These are phyloP conservation scores for Chrysolina oricalcia DNA, from an alignment of 2,888 invertebrate species.

Conservation along the genomic window DNA sequence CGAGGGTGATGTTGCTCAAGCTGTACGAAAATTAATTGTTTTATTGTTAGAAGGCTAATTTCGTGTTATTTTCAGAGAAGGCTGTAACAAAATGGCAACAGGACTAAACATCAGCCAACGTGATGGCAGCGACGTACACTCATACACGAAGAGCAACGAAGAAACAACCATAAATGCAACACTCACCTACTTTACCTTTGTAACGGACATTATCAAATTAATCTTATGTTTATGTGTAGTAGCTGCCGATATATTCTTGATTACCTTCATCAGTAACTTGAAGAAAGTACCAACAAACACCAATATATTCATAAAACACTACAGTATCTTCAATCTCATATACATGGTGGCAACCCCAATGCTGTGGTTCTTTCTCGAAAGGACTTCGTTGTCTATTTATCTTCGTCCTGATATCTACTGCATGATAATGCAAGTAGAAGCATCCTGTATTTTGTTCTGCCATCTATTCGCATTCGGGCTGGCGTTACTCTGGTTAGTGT, in stretches of 20 bases:
- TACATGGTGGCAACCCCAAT: slow-evolving; percentile 40
- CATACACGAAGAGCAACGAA: slow-evolving; percentile 27
- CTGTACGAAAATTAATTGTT: neutral
- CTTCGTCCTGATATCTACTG: slow-evolving; percentile 38
- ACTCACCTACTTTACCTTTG: slow-evolving; percentile 12
- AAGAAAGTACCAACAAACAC: slow-evolving; percentile 45
- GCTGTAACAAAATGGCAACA: neutral
- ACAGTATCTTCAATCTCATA: slow-evolving; percentile 47
- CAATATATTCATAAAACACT: slow-evolving; percentile 50
- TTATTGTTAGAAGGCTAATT: neutral
- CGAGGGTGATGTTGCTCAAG: neutral
- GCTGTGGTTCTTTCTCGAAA: slow-evolving; percentile 37
- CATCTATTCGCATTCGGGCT: slow-evolving; percentile 37
- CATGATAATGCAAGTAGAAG: slow-evolving; percentile 44
- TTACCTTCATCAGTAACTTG: slow-evolving; percentile 42
- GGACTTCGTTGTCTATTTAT: neutral
- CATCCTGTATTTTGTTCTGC: slow-evolving; percentile 36
- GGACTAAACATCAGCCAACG: neutral
- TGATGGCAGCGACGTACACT: neutral
- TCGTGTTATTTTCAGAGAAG: neutral
- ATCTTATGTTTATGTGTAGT: slow-evolving; percentile 30
- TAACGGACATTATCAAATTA: slow-evolving; percentile 37
- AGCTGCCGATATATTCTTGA: slow-evolving; percentile 42
- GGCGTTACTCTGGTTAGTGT: slow-evolving; percentile 45
- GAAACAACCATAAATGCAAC: slow-evolving; percentile 21